A percentile compares a stretch with the other conserved stretches of the same genome.
Conservation (phyloP, 2,113 vertebrate genomes). For the Sylvilagus bachmani region DNA sequence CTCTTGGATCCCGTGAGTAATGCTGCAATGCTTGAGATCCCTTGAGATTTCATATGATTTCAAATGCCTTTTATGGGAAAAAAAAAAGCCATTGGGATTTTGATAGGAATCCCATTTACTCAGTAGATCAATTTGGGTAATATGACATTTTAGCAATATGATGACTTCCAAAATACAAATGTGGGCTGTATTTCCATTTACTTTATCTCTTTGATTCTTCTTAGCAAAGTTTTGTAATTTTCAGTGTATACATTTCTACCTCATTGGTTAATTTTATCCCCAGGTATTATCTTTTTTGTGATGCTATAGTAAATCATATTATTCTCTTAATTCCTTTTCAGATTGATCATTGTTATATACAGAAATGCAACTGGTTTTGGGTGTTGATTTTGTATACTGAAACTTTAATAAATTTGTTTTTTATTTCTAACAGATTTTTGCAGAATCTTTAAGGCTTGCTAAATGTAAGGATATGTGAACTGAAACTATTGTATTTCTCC, state of each 20-base stretch:
- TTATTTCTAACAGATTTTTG: neutral
- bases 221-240: neutral
- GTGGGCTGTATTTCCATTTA: neutral
- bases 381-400: neutral
- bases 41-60: neutral
- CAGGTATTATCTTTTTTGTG: neutral
- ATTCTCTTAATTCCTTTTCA: neutral
- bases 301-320: neutral
- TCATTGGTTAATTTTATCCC: neutral
- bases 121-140: neutral
- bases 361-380: constrained; percentile 5
- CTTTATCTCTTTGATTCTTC: neutral
- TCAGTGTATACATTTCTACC: neutral
- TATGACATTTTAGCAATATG: neutral
- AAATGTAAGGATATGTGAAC: neutral
- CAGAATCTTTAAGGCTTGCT: neutral
- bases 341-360: neutral
- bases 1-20: neutral
- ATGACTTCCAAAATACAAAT: neutral
- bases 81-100: neutral
- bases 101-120: neutral
- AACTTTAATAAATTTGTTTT: neutral
- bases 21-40: neutral
- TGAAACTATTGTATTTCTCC: neutral
- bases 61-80: neutral